These are phyloP conservation scores for Polypterus bichir DNA, from an alignment of 2,113 vertebrate species.

Conservation along the genomic window DNA sequence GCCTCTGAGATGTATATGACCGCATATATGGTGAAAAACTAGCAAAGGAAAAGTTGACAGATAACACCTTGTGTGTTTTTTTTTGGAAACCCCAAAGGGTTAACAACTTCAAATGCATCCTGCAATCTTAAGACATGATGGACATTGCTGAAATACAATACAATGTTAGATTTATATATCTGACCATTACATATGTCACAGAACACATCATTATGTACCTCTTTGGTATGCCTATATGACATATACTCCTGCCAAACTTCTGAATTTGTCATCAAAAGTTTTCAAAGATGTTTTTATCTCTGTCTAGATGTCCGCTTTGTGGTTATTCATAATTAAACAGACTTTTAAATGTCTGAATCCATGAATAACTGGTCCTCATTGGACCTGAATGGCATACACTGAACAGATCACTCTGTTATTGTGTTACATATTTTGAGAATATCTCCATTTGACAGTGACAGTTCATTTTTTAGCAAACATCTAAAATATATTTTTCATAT, in stretches of 20 bases:
- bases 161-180: not conserved
- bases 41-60: not conserved
- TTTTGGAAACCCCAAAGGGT: not conserved
- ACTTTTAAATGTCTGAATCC: too few species aligned
- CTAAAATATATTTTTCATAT: too few species aligned
- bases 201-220: not conserved
- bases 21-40: not conserved
- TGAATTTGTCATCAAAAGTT: not conserved
- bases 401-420: too few species aligned
- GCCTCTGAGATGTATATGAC: not conserved
- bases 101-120: constrained; percentile 3
- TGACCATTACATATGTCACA: not conserved
- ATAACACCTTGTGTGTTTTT: not conserved
- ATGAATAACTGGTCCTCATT: too few species aligned
- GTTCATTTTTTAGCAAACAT: too few species aligned
- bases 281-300: too few species aligned
- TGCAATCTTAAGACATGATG: not conserved
- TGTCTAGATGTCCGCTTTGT: too few species aligned
- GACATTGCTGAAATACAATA: not conserved
- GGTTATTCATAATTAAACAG: too few species aligned
- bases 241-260: not conserved
- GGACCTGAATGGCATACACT: too few species aligned
- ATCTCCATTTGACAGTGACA: too few species aligned
- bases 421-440: too few species aligned
- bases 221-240: not conserved